Percentiles rank a stretch among this genome's conserved stretches.
Evolutionary conservation across 2,113 vertebrate genomes (phyloP).

Genomic region (Crotalus helleri): DNA sequence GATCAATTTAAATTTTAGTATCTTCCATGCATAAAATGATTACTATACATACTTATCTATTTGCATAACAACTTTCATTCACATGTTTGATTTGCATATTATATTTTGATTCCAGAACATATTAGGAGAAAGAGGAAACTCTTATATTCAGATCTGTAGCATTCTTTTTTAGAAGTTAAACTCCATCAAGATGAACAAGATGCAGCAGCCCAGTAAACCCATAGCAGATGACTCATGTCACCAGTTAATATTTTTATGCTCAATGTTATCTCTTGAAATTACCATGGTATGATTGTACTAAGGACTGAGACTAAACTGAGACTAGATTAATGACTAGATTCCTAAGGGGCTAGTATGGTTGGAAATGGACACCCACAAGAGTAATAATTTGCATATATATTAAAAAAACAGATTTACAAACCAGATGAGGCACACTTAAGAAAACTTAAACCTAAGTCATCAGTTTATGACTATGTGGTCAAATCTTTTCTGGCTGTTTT

Average conservation of each 20-base stretch:
- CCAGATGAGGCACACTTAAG: not conserved
- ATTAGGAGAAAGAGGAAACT: conserved; percentile 46
- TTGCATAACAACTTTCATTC: conserved; percentile 63
- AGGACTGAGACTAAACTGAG: not conserved
- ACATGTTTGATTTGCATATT: conserved; percentile 47
- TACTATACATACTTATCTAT: conserved; percentile 61
- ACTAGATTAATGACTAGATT: not conserved
- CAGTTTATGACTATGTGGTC: not conserved
- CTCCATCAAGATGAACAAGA: not conserved
- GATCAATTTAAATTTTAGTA: conserved; percentile 61
- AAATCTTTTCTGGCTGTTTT: not conserved
- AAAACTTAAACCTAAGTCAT: not conserved
- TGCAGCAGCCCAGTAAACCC: rapidly evolving
- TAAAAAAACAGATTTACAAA: not conserved
- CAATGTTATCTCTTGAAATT: not conserved
- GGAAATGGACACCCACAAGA: not conserved
- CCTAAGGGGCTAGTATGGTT: not conserved
- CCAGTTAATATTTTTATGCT: conserved; percentile 8
- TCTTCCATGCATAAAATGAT: conserved; percentile 67
- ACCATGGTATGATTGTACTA: not conserved
- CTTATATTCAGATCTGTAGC: conserved; percentile 57
- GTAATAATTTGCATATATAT: not conserved
- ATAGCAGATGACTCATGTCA: conserved; percentile 44
- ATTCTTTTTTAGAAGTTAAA: not conserved
- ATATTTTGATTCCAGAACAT: conserved; percentile 61